Conservation (phyloP, 1,140 invertebrate genomes). For the Penaeus indicus region DNA sequence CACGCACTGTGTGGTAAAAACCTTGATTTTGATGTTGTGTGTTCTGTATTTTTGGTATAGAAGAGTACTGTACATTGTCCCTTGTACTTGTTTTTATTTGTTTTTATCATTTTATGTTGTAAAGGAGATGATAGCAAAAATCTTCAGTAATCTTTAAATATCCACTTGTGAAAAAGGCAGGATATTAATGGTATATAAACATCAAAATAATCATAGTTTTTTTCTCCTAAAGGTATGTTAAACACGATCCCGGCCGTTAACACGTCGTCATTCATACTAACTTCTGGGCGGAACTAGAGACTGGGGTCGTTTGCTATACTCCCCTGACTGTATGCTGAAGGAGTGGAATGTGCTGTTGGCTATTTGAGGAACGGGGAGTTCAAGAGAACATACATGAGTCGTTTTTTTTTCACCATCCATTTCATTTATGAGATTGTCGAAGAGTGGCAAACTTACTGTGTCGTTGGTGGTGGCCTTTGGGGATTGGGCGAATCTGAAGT, state of each 20-base stretch:
- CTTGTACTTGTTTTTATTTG: too few relatives aligned
- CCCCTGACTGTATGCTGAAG: constrained; percentile 65
- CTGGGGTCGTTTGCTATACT: constrained; percentile 65
- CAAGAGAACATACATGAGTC: constrained; percentile 60
- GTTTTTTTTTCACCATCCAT: constrained; percentile 67
- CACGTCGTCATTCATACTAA: constrained; percentile 65
- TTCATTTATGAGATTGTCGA: constrained; percentile 65
- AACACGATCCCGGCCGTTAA: constrained; percentile 62
- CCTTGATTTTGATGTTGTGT: too few relatives aligned
- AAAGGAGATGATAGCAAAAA: too few relatives aligned
- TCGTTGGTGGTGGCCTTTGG: constrained; percentile 65
- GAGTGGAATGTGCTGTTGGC: constrained; percentile 64
- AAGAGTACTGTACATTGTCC: too few relatives aligned
- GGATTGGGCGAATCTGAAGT: constrained; percentile 66
- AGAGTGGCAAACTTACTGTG: constrained; percentile 66
- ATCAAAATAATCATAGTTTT: not conserved
- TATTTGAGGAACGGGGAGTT: constrained; percentile 61
- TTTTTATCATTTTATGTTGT: too few relatives aligned
- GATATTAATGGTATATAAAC: too few relatives aligned
- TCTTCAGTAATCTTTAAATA: too few relatives aligned
- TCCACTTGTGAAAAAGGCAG: too few relatives aligned
- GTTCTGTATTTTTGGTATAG: too few relatives aligned
- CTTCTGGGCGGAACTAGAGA: constrained; percentile 62
- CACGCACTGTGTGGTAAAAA: too few relatives aligned
- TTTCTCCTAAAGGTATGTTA: constrained; percentile 59